phyloP scores from a whole-genome alignment of 2,113 vertebrate genomes.

The Ameiurus melas region DNA sequence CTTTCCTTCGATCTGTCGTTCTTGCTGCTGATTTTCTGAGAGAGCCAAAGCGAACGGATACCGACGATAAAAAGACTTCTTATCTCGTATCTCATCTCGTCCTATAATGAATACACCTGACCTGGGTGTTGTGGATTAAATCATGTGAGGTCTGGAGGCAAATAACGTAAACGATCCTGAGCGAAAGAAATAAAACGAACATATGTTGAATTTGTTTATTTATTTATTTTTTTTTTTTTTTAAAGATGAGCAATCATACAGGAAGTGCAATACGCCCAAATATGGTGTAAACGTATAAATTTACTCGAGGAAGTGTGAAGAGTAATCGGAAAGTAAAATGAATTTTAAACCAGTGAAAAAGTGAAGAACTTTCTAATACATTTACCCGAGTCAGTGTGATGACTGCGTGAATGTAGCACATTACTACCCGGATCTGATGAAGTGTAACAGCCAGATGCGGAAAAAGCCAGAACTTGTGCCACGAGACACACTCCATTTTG shows the following conservation, averaged over 20 bases:
- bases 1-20: no score
- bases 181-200: neutral
- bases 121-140: neutral
- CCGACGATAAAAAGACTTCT: neutral
- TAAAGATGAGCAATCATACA: neutral
- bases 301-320: neutral
- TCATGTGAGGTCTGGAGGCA: neutral
- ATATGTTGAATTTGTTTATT: neutral
- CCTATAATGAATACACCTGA: neutral
- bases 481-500: conserved; percentile 26
- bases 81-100: neutral
- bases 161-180: neutral
- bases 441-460: neutral
- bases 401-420: neutral
- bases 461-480: neutral
- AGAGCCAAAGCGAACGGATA: neutral
- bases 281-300: neutral
- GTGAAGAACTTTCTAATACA: neutral
- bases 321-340: neutral
- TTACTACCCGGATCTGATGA: neutral
- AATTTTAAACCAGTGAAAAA: neutral
- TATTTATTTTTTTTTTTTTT: no score
- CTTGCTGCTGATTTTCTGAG: neutral
- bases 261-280: neutral
- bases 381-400: neutral